Percentiles rank a stretch among this genome's conserved stretches.
phyloP scores from a whole-genome alignment of 2,888 invertebrate genomes.

The Hymenopus coronatus region DNA sequence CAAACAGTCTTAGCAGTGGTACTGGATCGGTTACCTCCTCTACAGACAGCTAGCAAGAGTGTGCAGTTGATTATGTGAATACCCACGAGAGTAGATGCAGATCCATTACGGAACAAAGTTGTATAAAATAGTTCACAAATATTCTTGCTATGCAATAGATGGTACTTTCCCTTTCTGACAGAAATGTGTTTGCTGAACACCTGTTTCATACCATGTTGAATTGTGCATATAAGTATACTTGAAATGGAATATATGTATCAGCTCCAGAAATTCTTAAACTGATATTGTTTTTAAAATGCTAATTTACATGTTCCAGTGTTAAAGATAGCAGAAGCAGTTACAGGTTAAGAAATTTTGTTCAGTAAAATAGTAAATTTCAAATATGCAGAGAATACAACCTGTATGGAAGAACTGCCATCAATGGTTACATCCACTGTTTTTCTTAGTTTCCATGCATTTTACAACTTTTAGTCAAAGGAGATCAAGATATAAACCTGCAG shows the following conservation, averaged over 20 bases:
- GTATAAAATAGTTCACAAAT: neutral
- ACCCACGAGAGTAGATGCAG: neutral
- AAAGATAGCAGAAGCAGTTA: too few relatives aligned
- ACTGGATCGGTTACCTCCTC: neutral
- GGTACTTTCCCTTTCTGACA: neutral
- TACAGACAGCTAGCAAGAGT: constrained; percentile 23
- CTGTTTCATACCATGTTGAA: neutral
- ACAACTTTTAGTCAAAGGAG: too few relatives aligned
- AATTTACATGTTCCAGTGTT: too few relatives aligned
- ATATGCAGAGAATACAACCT: neutral
- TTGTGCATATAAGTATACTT: neutral
- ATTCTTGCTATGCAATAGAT: constrained; percentile 4
- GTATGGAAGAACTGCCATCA: too few relatives aligned
- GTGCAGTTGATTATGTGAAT: neutral
- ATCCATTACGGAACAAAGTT: neutral
- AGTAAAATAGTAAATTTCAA: neutral
- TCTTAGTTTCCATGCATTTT: too few relatives aligned
- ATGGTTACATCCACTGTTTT: too few relatives aligned
- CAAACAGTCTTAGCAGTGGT: constrained; percentile 6
- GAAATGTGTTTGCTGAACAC: neutral
- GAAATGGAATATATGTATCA: neutral
- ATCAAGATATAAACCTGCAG: too few relatives aligned
- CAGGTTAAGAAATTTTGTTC: neutral
- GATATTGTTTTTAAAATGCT: too few relatives aligned
- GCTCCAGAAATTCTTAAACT: neutral